Base-by-base conservation (phyloP, 2,888 invertebrate genomes). In the Steromphala cineraria region DNA sequence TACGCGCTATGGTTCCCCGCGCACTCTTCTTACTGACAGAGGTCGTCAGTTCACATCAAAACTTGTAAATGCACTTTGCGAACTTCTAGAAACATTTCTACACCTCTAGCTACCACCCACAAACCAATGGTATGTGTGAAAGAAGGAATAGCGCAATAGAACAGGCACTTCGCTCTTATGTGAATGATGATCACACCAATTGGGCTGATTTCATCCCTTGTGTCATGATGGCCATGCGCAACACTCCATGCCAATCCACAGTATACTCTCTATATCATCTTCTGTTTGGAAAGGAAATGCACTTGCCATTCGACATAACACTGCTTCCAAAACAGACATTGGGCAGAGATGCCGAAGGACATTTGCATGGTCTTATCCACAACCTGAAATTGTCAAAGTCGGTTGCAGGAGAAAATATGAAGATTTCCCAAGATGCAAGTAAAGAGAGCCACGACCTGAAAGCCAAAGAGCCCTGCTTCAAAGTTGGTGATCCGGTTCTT, bases 171-270 rank as follows among this genome's bases (percentile, higher is more conserved):
- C 71, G 84, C 31, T 56, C 83, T 2, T 85, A 87, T 53, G 55
- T 80, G 13, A 56, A 82, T 19, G 71, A 53, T 62, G 76, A 83
- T n/a, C 84, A 87, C 53, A 55, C 77, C 4, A 81, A 85, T 56
- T 84, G 84, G 85, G 79, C 85, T 36, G 55, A 77, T 8, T 24
- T 82, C 24, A 75, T 86, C 36, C 86, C 87, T 17, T 71, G 81
- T 31, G 71, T 83, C 8, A 83, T 87, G 83, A 86, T 85, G 85
- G 85, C 87, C 53, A 53, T 87, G 24, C 36, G 86, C 8, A 79
- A 76, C 36, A 53, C 83, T 15, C 85, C 84, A 19, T 81, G 75
- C 24, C 79, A 85, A 53, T 82, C 85, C 0, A 84, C 86, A 53
- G 78, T 78, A 13, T 82, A 83, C n/a, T 83, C 84, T 3, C 83